A percentile compares a stretch with the other conserved stretches of the same genome.
Conservation (phyloP, 1,140 invertebrate genomes). For the Zaprionus nigranus region DNA sequence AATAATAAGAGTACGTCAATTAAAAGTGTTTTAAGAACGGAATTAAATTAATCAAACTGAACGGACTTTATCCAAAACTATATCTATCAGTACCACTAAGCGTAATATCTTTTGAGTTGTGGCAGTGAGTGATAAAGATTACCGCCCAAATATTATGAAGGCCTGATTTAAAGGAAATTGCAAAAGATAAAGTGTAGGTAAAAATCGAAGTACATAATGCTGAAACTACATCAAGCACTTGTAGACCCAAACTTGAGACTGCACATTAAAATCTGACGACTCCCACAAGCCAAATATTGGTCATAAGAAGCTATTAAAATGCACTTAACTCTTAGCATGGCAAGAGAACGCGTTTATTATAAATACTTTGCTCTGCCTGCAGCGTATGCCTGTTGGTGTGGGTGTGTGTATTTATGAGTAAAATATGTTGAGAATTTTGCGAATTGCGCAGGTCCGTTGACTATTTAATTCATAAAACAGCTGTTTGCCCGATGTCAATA, state of each 20-base stretch:
- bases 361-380: slow-evolving; percentile 2
- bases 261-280: neutral
- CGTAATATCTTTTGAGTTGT: too few species aligned
- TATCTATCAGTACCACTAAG: too few species aligned
- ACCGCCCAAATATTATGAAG: neutral
- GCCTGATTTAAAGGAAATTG: neutral
- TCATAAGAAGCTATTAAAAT: slow-evolving; percentile 2
- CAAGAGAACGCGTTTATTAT: neutral
- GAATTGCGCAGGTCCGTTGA: slow-evolving; percentile 9
- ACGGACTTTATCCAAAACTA: too few species aligned
- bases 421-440: neutral
- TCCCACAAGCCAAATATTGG: slow-evolving; percentile 5
- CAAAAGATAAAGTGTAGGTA: neutral
- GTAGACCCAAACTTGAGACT: neutral
- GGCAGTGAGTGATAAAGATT: too few species aligned
- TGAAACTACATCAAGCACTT: neutral
- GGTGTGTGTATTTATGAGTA: slow-evolving; percentile 8
- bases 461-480: slow-evolving; percentile 8
- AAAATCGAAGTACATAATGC: neutral
- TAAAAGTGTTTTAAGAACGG: too few species aligned
- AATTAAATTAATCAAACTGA: too few species aligned
- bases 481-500: slow-evolving; percentile 2
- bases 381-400: neutral
- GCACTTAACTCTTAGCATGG: neutral
- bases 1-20: too few species aligned